Evolutionary conservation across 2,113 vertebrate species (phyloP), one percentile per base, ranked within the genome.

Genomic region (Aythya baeri): DNA sequence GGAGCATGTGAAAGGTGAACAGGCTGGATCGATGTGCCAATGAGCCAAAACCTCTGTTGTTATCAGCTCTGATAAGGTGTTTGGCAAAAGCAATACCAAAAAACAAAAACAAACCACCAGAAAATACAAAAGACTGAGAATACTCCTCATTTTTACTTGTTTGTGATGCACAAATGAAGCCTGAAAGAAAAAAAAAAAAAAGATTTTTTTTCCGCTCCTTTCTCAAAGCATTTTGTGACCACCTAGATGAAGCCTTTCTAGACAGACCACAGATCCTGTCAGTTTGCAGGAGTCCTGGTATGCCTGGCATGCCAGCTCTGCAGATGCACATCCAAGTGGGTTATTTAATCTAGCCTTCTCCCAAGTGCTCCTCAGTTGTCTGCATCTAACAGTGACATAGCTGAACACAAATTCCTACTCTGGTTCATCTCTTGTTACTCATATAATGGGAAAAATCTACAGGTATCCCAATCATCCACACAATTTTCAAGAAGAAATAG

Each of bases 281-380:
- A 14, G 15, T 22, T 2, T 5, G 27, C 31, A 21, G 52, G 36
- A 44, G 22, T 32, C 26, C 26, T 23, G 54, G 15, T 12, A 59
- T 0, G 1, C 34, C 57, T 0, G 0, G 17, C 25, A 12, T 1
- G 1, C 34, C 77, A 58, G 55, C 46, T 52, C 36, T 43, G 21
- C 34, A 9, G 36, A 34, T 29, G 17, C 1, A 0, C 25, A 23
- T 25, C 54, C 68, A 68, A 62, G 58, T 11, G 17, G 7, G 29
- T 34, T 1, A 31, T 26, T 54, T 22, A 32, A 55, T 55, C 38
- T 49, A 9, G 2, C 17, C 17, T 20, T 41, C 38, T 55, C 46
- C n/a, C 11, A 59, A 55, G 25, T 29, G 54, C 34, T 83, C 82
- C 43, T 71, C 31, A 25, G 17, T 23, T 65, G 29, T 76, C 49